phyloP scores from a whole-genome alignment of 2,797 vertebrate species.

The Crocodylus rhombifer region DNA sequence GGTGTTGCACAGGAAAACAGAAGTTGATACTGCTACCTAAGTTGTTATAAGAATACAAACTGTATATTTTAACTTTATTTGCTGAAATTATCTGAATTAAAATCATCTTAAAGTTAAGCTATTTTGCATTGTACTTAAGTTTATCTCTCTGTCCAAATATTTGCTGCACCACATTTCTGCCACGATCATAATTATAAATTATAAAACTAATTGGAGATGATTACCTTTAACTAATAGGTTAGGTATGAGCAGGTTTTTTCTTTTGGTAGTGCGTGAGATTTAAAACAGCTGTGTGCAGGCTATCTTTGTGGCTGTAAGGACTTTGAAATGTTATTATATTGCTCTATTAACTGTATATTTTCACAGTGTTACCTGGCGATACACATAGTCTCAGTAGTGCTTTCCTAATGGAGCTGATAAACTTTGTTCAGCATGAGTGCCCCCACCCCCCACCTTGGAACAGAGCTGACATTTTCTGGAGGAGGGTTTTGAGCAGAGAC shows the following conservation, averaged over 20 bases:
- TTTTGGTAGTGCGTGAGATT: not conserved
- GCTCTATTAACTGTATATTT: not conserved
- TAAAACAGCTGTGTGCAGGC: not conserved
- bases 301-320: not conserved
- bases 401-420: not conserved
- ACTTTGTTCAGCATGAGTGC: not conserved
- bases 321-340: not conserved
- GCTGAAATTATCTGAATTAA: not conserved
- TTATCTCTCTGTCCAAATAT: not conserved
- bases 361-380: not conserved
- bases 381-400: not conserved
- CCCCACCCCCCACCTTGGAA: too few species aligned
- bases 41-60: not conserved
- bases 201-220: too few species aligned
- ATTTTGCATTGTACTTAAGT: not conserved
- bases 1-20: not conserved
- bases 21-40: not conserved
- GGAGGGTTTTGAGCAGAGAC: not conserved
- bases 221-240: not conserved
- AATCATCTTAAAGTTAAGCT: not conserved
- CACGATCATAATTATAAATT: not conserved
- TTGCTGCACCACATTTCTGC: not conserved
- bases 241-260: not conserved
- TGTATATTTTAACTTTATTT: not conserved
- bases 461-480: fast-evolving